A percentile compares a stretch with the other conserved stretches of the same genome.
These are phyloP conservation scores for Charadrius vociferus DNA, from an alignment of 2,113 vertebrate genomes.

Conservation along the genomic window DNA sequence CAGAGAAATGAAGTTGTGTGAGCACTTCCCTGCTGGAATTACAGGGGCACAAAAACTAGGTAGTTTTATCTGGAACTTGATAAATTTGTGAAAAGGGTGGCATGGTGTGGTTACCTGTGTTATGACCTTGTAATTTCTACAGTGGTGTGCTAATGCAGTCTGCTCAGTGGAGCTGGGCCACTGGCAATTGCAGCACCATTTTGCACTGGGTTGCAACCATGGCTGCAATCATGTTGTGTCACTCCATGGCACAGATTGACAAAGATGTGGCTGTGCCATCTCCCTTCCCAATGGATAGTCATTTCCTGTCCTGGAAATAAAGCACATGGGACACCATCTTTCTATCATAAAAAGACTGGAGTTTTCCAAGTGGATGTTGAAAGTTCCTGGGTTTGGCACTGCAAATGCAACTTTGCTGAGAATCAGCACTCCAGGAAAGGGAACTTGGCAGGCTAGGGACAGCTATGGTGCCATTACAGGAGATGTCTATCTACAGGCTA, in stretches of 20 bases:
- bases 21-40: neutral
- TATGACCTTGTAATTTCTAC: neutral
- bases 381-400: neutral
- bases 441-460: neutral
- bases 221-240: neutral
- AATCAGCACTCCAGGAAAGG: constrained; percentile 18
- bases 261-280: neutral
- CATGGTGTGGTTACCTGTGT: neutral
- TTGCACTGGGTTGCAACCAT: neutral
- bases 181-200: neutral
- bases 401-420: neutral
- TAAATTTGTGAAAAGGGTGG: neutral
- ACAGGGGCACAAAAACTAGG: neutral
- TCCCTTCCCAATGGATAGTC: neutral
- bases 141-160: neutral
- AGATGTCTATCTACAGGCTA: neutral
- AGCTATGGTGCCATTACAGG: neutral
- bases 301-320: constrained; percentile 11
- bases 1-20: neutral
- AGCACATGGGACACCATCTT: neutral
- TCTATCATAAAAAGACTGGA: neutral
- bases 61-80: neutral
- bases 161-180: neutral
- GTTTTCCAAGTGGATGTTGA: neutral
- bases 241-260: neutral